phyloP scores from a whole-genome alignment of 2,888 invertebrate species.

The Acleris sparsana region DNA sequence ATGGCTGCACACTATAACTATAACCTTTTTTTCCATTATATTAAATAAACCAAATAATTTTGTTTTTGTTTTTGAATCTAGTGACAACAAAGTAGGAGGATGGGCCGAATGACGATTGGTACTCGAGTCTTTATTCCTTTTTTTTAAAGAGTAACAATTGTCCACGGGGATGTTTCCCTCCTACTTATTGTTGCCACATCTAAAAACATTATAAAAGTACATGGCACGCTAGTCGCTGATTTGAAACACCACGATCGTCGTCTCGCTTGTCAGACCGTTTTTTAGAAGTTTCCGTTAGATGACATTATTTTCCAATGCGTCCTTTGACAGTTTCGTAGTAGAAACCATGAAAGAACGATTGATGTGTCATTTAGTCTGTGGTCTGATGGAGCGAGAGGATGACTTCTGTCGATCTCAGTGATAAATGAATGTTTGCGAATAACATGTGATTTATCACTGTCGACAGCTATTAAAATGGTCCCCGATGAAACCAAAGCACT shows the following conservation, averaged over 20 bases:
- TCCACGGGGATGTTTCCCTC: constrained; percentile 60
- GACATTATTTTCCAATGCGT: constrained; percentile 39
- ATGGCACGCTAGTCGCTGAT: constrained; percentile 80
- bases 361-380: constrained; percentile 33
- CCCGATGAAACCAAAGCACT: constrained; percentile 80
- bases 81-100: constrained; percentile 81
- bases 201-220: constrained; percentile 66
- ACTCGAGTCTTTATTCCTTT: constrained; percentile 48
- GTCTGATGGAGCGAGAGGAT: constrained; percentile 72
- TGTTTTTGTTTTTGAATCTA: constrained; percentile 56
- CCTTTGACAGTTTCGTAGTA: constrained; percentile 41
- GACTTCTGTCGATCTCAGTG: constrained; percentile 61
- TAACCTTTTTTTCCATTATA: constrained; percentile 43
- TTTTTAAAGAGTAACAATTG: constrained; percentile 67
- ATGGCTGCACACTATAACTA: constrained; percentile 40
- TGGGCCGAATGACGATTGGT: constrained; percentile 70
- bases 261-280: constrained; percentile 67
- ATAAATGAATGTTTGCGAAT: constrained; percentile 52
- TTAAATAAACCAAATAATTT: constrained; percentile 38
- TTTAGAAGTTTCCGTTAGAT: constrained; percentile 33
- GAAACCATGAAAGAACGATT: constrained; percentile 46
- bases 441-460: constrained; percentile 58
- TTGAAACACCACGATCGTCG: constrained; percentile 79
- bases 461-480: constrained; percentile 62
- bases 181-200: constrained; percentile 77